Base-by-base conservation (phyloP, 1,140 invertebrate species). In the Drosophila nikananu region DNA sequence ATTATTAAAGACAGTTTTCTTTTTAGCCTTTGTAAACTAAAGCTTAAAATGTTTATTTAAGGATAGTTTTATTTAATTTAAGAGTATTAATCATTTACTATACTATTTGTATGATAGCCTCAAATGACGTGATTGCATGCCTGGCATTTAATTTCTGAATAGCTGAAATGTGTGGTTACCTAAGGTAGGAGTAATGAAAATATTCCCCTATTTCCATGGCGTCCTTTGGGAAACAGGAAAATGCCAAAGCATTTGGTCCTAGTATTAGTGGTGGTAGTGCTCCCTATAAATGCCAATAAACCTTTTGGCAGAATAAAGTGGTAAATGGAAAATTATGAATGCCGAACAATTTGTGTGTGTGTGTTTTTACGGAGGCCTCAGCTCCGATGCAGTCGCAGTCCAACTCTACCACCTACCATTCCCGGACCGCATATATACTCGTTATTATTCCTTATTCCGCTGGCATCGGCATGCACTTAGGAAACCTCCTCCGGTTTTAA, bases 271-370 rank as follows among this genome's bases (percentile, higher is more conserved):
- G 49, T 30, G 7, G 27, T 19, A 25, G 21, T 35, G 44, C 27
- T 5, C 4, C n/a, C 51, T 42, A 6, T 27, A 62, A 60, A 57
- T 72, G 63, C 59, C 77, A 77, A 84, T 80, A 54, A 84, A 84
- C 77, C 80, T 55, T 15, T 58, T 46, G 52, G 41, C 25, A 57
- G 41, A 78, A 57, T 49, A 27, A 27, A 73, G 44, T 42, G 64
- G 27, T 51, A 70, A 61, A 62, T 77, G 44, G 30, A 52, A 70
- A 77, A 77, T 77, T 60, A 70, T 78, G 74, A 77, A 46, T 68
- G 23, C 44, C 55, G 48, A 51, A 58, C 39, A 25, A n/a, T 35
- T 15, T 55, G 13, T 25, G 25, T 37, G 23, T 55, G 42, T 30
- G 44, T 39, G 51, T 49, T 58, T 57, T 44, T 23, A 25, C 25